Evolutionary conservation across 2,888 invertebrate genomes (phyloP).

Genomic region (Drosophila koepferae): DNA sequence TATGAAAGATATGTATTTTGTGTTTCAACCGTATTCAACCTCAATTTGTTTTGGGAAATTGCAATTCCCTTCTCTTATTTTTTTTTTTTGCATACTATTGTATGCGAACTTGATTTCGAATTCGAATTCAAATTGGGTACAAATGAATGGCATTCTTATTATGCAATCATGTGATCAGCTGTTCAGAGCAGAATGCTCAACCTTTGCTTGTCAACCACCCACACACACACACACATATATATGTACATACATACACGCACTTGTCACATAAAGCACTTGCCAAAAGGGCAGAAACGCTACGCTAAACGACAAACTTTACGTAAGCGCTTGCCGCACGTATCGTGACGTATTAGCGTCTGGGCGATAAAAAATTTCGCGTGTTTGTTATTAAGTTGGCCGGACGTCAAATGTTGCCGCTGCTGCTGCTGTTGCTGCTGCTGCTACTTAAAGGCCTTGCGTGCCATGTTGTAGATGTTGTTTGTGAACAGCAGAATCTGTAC

Average conservation of each 20-base stretch:
- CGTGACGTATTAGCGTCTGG: conserved; percentile 72
- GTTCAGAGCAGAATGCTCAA: conserved; percentile 24
- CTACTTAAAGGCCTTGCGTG: conserved; percentile 35
- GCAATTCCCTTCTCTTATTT: background rate
- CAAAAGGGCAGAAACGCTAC: conserved; percentile 44
- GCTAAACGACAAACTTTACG: conserved; percentile 49
- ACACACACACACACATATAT: background rate
- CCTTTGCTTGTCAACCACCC: conserved; percentile 4
- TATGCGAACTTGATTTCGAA: background rate
- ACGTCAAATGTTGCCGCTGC: conserved; percentile 39
- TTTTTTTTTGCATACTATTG: background rate
- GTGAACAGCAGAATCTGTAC: conserved; percentile 1
- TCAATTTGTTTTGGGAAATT: background rate
- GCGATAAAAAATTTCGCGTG: conserved; percentile 76
- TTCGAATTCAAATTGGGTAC: conserved; percentile 11
- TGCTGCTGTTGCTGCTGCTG: background rate
- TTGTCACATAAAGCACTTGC: conserved; percentile 12
- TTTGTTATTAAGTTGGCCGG: conserved; percentile 56
- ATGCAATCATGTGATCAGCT: conserved; percentile 48
- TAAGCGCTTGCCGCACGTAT: conserved; percentile 63
- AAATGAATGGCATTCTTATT: conserved; percentile 23
- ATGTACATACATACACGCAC: background rate
- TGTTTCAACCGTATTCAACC: background rate
- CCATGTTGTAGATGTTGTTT: conserved; percentile 1
- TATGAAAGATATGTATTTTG: background rate